Evolutionary conservation across 2,797 vertebrate genomes (phyloP), one percentile per base, ranked within the genome.

Genomic region (Peromyscus nudipes): DNA sequence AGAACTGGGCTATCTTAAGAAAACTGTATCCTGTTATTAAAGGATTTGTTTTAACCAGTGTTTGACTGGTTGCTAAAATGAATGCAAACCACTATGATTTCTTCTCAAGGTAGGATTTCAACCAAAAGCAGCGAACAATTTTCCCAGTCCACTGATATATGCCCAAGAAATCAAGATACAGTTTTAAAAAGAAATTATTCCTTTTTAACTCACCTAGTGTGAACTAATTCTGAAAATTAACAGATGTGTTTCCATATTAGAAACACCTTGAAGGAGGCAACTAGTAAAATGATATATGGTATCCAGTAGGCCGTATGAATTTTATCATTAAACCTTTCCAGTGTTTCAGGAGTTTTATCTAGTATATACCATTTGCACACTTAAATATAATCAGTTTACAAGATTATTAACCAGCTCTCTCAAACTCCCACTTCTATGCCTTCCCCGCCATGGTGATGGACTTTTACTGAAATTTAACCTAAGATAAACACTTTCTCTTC

Each of bases 1-100:
- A 95, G 60, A 94, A 34, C 82, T 85, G 88, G 46, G 49, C 94
- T 87, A 11, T 69, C 57, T 94, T 89, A 37, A 83, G 46, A 91
- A 94, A 86, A 64, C 10, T 23, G 12, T 83, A 62, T 29, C 21
- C 25, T 10, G 65, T 82, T 84, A 1, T 64, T 91, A 37, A 84
- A 84, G 13, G 27, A 75, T 25, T 64, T 84, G 25, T 83, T 94
- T 76, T 77, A 86, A 76, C 71, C 49, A 37, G 29, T 75, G 17
- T 75, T 40, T 76, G 13, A 16, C 6, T 29, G 80, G 5, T 25
- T 92, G 19, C 31, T 91, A 64, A 75, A 69, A 52, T 92, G 37
- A 55, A 55, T 89, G 40, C 25, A 52, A 14, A n/a, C 29, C 76
- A 5, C 57, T 57, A 3, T 17, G 43, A 62, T 76, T 75, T 89